Evolutionary conservation across 2,113 vertebrate genomes (phyloP).

Genomic region (Coptodon rendalli): DNA sequence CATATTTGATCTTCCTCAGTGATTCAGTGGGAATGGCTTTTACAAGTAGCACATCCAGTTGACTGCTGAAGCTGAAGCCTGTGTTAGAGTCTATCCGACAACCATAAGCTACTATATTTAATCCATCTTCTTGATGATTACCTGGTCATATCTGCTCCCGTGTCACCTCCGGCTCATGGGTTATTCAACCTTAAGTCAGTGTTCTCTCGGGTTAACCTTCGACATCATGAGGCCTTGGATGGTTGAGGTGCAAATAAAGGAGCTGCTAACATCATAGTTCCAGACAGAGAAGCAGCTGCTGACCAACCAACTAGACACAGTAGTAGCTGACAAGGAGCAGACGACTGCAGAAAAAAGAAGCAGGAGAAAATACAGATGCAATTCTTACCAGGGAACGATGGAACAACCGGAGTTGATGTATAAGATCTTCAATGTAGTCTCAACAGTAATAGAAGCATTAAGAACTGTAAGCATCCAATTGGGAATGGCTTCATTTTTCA

Average conservation of each 20-base stretch:
- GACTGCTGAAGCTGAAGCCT: background rate
- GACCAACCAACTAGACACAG: background rate
- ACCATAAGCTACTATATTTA: background rate
- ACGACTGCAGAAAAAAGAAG: background rate
- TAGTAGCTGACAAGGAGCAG: background rate
- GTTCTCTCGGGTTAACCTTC: background rate
- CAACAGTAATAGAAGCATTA: background rate
- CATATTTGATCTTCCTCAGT: background rate
- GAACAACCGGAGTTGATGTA: background rate
- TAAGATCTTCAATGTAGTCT: background rate
- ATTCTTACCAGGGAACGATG: background rate
- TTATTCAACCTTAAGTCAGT: background rate
- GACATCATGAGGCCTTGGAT: background rate
- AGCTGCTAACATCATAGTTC: background rate
- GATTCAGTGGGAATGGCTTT: background rate
- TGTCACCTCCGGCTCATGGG: background rate
- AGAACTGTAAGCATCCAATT: background rate
- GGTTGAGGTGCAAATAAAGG: background rate
- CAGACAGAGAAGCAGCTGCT: background rate
- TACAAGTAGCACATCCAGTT: background rate
- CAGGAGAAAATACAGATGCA: background rate
- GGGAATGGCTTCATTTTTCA: background rate
- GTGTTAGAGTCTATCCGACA: background rate
- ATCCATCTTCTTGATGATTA: background rate
- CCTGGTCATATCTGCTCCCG: background rate